Evolutionary conservation across 1,140 invertebrate genomes (phyloP), one percentile per base, ranked within the genome.

Genomic region (Portunus trituberculatus): DNA sequence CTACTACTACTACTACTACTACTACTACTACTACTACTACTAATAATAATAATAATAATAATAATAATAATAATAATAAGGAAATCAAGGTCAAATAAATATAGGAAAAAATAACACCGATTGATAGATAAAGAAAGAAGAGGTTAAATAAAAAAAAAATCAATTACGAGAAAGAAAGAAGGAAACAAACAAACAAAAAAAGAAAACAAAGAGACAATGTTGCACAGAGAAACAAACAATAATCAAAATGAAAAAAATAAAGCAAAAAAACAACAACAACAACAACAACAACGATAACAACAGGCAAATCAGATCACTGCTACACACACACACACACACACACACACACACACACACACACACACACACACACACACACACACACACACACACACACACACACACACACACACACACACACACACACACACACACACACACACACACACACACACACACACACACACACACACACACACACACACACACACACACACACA

Each of bases 271-370:
- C 39, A 1, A 39, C 39, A 39, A 39, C 39, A 39, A 39, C 6
- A 39, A 39, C 39, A 39, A 39, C 3, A 59, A 59, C 20, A 59
- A 59, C 3, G 52, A 59, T 4, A 59, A 12, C 1, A n/a, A 76
- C 4, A 76, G 12, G n/a, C 20, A 76, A 12, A 59, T 20, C 10
- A 12, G 12, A 12, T 0, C 87, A 20, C 12, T 48, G 7, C 28
- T 16, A 45, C 39, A 0, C 39, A 89, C 32, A 88, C 87, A 88
- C 87, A 88, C 87, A 39, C 32, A 88, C 84, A 88, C 87, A 88
- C 87, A 88, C 32, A 88, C 87, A 88, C 87, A 88, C 32, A 31
- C 32, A 88, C 87, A 88, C 87, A 88, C 32, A 88, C 32, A 88
- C 32, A 88, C 87, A 39, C 29, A 90, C 16, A 46, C 88, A 90